phyloP scores from a whole-genome alignment of 1,140 invertebrate genomes.

The Drosophila insularis region DNA sequence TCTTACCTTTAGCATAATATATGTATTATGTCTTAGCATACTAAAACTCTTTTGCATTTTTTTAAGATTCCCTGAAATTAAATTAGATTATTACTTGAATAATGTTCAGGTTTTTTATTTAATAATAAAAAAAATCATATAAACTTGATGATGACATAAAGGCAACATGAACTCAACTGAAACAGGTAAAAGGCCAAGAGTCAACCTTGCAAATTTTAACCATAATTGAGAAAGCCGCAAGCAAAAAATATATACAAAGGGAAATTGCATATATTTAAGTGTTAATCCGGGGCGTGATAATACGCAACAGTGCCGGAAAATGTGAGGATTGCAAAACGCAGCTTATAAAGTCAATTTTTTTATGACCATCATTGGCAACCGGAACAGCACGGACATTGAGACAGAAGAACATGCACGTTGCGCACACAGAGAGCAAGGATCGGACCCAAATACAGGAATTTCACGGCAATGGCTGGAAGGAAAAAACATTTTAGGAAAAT shows the following conservation, averaged over 20 bases:
- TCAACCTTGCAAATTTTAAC: not conserved
- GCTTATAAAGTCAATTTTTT: slow-evolving; percentile 79
- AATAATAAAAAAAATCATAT: too few species aligned
- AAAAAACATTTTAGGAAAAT: slow-evolving; percentile 68
- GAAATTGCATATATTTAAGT: slow-evolving; percentile 25
- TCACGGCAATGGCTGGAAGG: slow-evolving; percentile 22
- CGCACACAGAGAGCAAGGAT: slow-evolving; percentile 18
- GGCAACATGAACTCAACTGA: not conserved
- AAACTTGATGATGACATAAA: too few species aligned
- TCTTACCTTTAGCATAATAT: too few species aligned
- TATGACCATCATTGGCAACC: slow-evolving; percentile 54
- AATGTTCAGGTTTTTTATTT: too few species aligned
- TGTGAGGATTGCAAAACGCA: slow-evolving; percentile 35
- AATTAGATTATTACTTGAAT: too few species aligned
- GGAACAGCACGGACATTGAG: slow-evolving; percentile 50
- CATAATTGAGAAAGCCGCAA: slow-evolving; percentile 54
- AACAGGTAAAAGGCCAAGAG: slow-evolving; percentile 42
- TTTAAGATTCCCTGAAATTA: too few species aligned
- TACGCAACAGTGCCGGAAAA: slow-evolving; percentile 28
- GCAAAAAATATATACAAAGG: slow-evolving; percentile 14
- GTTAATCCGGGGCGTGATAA: slow-evolving; percentile 54
- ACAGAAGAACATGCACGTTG: slow-evolving; percentile 15
- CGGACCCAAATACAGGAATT: slow-evolving; percentile 13
- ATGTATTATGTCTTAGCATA: too few species aligned
- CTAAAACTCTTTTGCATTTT: too few species aligned